phyloP scores from a whole-genome alignment of 2,797 vertebrate species.

The Taeniopygia guttata region DNA sequence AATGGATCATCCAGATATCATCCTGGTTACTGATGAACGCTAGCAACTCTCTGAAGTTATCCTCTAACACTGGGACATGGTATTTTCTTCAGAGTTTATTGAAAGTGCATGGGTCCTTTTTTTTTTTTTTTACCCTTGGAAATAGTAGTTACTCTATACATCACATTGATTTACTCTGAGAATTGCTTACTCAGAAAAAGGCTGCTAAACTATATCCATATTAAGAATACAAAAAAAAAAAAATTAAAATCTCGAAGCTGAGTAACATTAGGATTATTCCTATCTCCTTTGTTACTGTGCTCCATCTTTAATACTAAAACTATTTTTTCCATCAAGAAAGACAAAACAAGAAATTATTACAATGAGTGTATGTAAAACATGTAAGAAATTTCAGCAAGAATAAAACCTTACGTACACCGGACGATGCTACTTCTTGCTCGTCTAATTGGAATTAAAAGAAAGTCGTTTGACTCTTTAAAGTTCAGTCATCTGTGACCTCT shows the following conservation, averaged over 20 bases:
- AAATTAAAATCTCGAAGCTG: rapidly evolving
- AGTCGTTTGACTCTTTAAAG: neutral
- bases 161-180: neutral
- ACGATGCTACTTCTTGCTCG: neutral
- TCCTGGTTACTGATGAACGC: neutral
- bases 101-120: neutral
- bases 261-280: neutral
- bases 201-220: neutral
- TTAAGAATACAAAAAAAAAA: neutral
- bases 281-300: neutral
- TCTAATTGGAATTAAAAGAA: neutral
- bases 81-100: neutral
- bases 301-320: neutral
- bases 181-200: neutral
- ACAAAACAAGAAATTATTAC: neutral
- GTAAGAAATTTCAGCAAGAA: neutral
- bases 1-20: neutral
- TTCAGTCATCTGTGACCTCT: neutral
- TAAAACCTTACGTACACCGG: neutral
- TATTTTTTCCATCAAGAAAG: too few species aligned
- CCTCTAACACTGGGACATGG: neutral
- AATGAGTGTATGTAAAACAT: neutral
- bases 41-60: neutral
- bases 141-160: neutral
- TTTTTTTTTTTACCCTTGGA: neutral